Evolutionary conservation across 64 coral and sea anemone species (phyloP), one percentile per base, ranked within the genome.

Genomic region (Pocillopora damicornis): DNA sequence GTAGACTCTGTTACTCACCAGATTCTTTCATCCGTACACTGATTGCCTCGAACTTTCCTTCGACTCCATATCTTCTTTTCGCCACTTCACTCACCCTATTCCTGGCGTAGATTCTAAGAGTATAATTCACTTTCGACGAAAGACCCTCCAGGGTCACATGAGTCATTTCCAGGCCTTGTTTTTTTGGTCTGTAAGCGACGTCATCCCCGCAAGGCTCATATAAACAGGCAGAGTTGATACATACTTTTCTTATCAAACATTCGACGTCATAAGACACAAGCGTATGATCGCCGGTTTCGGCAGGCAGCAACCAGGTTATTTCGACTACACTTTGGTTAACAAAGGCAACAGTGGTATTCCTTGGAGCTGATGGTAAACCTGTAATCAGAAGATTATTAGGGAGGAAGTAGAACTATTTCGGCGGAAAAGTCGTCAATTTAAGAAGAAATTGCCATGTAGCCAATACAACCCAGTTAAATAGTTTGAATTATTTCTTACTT

Each of bases 61-160:
- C 30, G 30, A 20, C 34, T 1, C 34, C 14, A 20, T 61, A 16
- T 18, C n/a, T 4, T 61, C 60, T 65, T 82, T 13, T 26, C 2
- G 79, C 79, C 35, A 82, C 61, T 1, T 66, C 61, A 20, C 79
- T 82, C 13, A 82, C 79, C 38, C 79, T 65, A 23, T 82, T 82
- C 15, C 37, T 64, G n/a, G 79, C 60, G 20, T 9, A 37, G 58
- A 82, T 82, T 9, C 38, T 82, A 37, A 61, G 64, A 14, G 35
- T 38, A 59, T 82, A 82, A 15, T 82, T 82, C 0, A 37, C 60
- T 64, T 64, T 64, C 12, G 61, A 8, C 1, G 79, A 60, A 30
- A 82, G 60, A 18, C 18, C 7, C 11, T 26, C 16, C 9, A 37
- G 10, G 0, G 58, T 64, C 15, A 35, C 6, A 0, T 16, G 9